Conservation (phyloP, 2,888 invertebrate genomes). For the Anthoptus insignis region DNA sequence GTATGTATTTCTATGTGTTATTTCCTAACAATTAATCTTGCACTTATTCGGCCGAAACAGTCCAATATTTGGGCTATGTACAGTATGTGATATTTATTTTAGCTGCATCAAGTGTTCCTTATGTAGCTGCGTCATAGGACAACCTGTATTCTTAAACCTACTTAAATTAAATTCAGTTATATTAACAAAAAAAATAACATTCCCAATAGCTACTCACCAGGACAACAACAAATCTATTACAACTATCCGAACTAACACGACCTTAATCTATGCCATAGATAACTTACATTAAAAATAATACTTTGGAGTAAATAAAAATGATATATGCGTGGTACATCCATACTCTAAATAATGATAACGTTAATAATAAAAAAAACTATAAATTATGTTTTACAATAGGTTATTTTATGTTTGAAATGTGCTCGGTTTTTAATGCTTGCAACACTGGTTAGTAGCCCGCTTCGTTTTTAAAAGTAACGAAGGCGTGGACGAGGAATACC, state of each 20-base stretch:
- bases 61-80: constrained; percentile 35
- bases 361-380: constrained; percentile 5
- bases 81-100: constrained; percentile 11
- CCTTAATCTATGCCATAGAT: constrained; percentile 24
- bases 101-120: constrained; percentile 26
- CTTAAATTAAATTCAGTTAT: constrained; percentile 19
- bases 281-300: constrained; percentile 40
- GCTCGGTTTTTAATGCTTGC: constrained; percentile 25
- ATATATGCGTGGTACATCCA: constrained; percentile 40
- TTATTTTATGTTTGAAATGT: constrained; percentile 20
- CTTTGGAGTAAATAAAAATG: constrained; percentile 57
- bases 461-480: constrained; percentile 86
- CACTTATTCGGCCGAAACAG: constrained; percentile 58
- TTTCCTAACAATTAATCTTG: constrained; percentile 49
- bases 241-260: constrained; percentile 38
- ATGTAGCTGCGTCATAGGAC: constrained; percentile 54
- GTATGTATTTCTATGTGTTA: constrained; percentile 25
- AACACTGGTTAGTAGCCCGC: constrained; percentile 74
- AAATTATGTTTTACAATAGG: constrained; percentile 11
- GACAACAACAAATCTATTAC: constrained; percentile 50
- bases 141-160: constrained; percentile 42
- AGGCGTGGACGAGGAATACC: constrained; percentile 88
- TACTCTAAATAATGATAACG: not conserved
- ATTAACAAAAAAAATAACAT: constrained; percentile 24
- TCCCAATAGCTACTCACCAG: constrained; percentile 53